Percentiles rank a stretch among this genome's conserved stretches.
phyloP scores from a whole-genome alignment of 2,888 invertebrate species.

The Andrena bucephala region DNA sequence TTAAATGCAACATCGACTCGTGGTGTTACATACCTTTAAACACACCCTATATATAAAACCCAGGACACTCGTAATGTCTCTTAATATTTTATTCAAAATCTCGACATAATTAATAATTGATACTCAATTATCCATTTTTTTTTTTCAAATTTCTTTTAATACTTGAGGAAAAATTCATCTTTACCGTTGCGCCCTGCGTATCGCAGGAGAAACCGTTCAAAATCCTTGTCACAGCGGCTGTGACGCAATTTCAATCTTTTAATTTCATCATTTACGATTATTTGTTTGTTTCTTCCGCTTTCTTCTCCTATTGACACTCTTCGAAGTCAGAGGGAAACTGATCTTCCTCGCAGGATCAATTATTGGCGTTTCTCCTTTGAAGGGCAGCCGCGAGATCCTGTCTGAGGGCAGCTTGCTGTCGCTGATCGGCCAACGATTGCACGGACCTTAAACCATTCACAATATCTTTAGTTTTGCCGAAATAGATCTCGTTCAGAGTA shows the following conservation, averaged over 20 bases:
- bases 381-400: constrained; percentile 94
- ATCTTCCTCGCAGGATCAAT: constrained; percentile 80
- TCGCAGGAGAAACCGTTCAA: constrained; percentile 54
- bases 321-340: constrained; percentile 41
- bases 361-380: constrained; percentile 92
- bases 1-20: constrained; percentile 19
- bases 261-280: constrained; percentile 55
- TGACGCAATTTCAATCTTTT: constrained; percentile 36
- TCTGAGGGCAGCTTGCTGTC: constrained; percentile 93
- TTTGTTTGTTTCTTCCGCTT: constrained; percentile 29
- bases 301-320: constrained; percentile 46
- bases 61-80: constrained; percentile 54
- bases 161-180: constrained; percentile 59
- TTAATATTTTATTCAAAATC: constrained; percentile 58
- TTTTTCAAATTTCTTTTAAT: constrained; percentile 42
- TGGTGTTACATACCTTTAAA: constrained; percentile 55
- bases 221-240: constrained; percentile 37
- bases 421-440: constrained; percentile 93
- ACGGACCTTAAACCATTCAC: constrained; percentile 96
- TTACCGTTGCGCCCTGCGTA: constrained; percentile 53
- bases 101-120: constrained; percentile 57
- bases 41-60: constrained; percentile 47
- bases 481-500: constrained; percentile 99
- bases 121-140: constrained; percentile 53
- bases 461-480: constrained; percentile 99